A percentile compares a stretch with the other conserved stretches of the same genome.
phyloP scores from a whole-genome alignment of 2,888 invertebrate genomes.

The Thalpophila matura region DNA sequence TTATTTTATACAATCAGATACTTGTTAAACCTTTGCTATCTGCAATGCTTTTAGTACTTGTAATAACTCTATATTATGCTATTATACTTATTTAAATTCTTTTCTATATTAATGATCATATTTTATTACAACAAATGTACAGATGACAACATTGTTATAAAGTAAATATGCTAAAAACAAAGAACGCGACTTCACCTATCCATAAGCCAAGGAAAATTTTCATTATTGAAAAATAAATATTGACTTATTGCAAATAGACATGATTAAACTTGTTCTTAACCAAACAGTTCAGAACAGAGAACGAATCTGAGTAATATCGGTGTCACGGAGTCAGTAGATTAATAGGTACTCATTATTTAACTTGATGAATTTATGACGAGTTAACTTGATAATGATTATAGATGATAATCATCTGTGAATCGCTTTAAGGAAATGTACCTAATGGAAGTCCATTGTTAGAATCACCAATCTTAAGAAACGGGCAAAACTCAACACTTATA shows the following conservation, averaged over 20 bases:
- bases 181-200: background rate
- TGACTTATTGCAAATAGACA: conserved; percentile 4
- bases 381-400: background rate
- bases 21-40: background rate
- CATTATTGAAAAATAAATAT: conserved; percentile 20
- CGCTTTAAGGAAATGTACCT: too few relatives aligned
- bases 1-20: background rate
- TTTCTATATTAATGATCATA: background rate
- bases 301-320: conserved; percentile 2
- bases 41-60: background rate
- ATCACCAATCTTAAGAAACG: too few relatives aligned
- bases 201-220: background rate
- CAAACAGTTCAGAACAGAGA: too few relatives aligned
- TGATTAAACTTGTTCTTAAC: conserved; percentile 4
- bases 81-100: background rate
- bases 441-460: too few relatives aligned
- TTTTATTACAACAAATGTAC: background rate
- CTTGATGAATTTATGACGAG: background rate
- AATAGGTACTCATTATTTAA: background rate
- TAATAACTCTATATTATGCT: background rate
- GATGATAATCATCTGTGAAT: too few relatives aligned
- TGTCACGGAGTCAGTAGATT: background rate
- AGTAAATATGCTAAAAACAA: background rate
- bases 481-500: too few relatives aligned
- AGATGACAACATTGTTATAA: background rate